These are phyloP conservation scores for Lates calcarifer DNA, from an alignment of 2,113 vertebrate genomes.

Conservation along the genomic window DNA sequence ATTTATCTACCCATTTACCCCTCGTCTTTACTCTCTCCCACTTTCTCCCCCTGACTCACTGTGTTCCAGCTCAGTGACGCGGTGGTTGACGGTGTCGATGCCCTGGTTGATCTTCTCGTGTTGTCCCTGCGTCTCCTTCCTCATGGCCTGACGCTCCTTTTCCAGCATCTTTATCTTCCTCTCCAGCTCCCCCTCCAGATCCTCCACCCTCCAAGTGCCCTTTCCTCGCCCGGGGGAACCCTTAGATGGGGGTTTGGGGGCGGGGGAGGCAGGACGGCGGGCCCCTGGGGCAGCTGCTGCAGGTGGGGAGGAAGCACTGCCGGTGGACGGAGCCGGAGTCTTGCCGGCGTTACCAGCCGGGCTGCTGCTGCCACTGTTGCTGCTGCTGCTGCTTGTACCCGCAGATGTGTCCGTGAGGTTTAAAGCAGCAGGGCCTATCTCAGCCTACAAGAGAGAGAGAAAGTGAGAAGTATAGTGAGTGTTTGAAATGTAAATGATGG, in stretches of 20 bases:
- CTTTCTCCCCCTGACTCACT: constrained; percentile 82
- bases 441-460: constrained; percentile 73
- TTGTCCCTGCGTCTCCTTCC: constrained; percentile 86
- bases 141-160: constrained; percentile 89
- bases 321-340: constrained; percentile 31
- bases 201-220: constrained; percentile 91
- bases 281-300: constrained; percentile 29
- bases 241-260: constrained; percentile 57
- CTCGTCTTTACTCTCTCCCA: background rate
- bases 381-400: constrained; percentile 23
- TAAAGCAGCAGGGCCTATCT: constrained; percentile 85
- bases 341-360: constrained; percentile 33
- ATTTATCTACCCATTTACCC: constrained; percentile 5
- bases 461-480: background rate
- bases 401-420: constrained; percentile 81
- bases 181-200: constrained; percentile 94
- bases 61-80: constrained; percentile 91
- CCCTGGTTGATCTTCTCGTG: constrained; percentile 92
- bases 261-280: constrained; percentile 61
- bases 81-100: constrained; percentile 89
- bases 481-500: background rate
- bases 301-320: constrained; percentile 48
- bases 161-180: constrained; percentile 93
- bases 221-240: constrained; percentile 69
- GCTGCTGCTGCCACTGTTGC: background rate